Evolutionary conservation across 2,888 invertebrate genomes (phyloP).

Genomic region (Rhynchonema sp.): DNA sequence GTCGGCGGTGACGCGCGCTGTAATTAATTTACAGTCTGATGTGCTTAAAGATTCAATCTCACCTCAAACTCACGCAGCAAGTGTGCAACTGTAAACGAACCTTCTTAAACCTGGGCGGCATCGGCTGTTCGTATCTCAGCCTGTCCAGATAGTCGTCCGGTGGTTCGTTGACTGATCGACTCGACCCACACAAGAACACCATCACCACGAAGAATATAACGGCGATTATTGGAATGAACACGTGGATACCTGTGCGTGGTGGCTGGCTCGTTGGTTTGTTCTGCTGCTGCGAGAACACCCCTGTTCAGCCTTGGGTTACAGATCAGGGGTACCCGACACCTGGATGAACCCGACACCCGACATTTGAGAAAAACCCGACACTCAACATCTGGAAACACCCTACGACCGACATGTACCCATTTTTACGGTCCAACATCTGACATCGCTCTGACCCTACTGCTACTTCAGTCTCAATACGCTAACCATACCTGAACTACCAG

Average conservation of each 20-base stretch:
- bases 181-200: conserved; percentile 9
- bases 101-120: neutral
- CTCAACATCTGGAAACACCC: too few relatives aligned
- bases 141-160: neutral
- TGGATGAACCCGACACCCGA: neutral
- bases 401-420: too few relatives aligned
- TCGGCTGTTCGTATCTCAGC: neutral
- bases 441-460: too few relatives aligned
- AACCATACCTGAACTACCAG: neutral
- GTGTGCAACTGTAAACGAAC: too few relatives aligned
- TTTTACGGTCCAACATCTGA: too few relatives aligned
- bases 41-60: too few relatives aligned
- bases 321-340: neutral
- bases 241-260: conserved; percentile 13
- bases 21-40: too few relatives aligned
- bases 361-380: neutral
- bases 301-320: neutral
- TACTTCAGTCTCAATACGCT: too few relatives aligned
- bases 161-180: neutral
- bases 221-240: conserved; percentile 18
- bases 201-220: conserved; percentile 12
- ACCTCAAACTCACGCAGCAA: too few relatives aligned
- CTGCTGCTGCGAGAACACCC: neutral
- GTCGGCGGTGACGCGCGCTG: too few relatives aligned
- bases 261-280: neutral